phyloP scores from a whole-genome alignment of 2,113 vertebrate genomes.

The Megaleporinus macrocephalus region DNA sequence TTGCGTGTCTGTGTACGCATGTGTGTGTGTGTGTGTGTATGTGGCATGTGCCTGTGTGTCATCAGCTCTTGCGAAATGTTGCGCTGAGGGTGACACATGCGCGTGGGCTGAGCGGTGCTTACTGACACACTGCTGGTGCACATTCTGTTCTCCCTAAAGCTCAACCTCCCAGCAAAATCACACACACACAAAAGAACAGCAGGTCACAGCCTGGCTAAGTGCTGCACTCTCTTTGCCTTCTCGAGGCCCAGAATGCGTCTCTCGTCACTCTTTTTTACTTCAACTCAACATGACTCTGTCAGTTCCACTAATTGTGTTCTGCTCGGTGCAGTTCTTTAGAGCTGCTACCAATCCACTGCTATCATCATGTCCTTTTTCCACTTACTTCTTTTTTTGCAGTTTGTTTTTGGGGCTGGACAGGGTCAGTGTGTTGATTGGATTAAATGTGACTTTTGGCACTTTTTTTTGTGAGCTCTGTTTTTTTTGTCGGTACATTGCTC shows the following conservation, averaged over 20 bases:
- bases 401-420: not conserved
- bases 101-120: conserved; percentile 25
- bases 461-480: not conserved
- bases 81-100: conserved; percentile 31
- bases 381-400: not conserved
- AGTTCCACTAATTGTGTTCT: conserved; percentile 39
- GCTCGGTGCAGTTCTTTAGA: conserved; percentile 20
- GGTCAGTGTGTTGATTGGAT: conserved; percentile 22
- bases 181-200: conserved; percentile 46
- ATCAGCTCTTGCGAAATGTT: conserved; percentile 37
- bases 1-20: no score
- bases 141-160: conserved; percentile 35
- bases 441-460: conserved; percentile 33
- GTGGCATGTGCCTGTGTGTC: not conserved
- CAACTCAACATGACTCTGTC: conserved; percentile 37
- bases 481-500: conserved; percentile 18
- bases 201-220: conserved; percentile 31
- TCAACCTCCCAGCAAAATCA: conserved; percentile 29
- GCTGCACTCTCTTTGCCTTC: conserved; percentile 5
- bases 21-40: conserved; percentile 8
- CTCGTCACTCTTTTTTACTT: conserved; percentile 26
- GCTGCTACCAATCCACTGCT: conserved; percentile 5
- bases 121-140: conserved; percentile 22
- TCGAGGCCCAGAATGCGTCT: conserved; percentile 22
- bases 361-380: conserved; percentile 28